Conservation (phyloP, 1,140 invertebrate species). For the Drosophila cardini region DNA sequence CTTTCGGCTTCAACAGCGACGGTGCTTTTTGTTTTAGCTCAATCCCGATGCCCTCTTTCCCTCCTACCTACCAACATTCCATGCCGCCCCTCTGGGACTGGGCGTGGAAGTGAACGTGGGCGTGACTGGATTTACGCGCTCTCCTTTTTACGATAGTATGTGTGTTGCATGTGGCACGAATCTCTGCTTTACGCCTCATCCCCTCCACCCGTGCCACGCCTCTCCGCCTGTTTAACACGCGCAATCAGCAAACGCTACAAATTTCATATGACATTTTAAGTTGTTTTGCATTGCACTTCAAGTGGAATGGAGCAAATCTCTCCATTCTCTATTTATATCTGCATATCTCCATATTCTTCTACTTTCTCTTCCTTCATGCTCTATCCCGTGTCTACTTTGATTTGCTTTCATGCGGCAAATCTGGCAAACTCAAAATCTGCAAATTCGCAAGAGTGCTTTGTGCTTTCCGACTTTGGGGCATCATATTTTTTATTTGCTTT, state of each 20-base stretch:
- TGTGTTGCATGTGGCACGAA: slow-evolving; percentile 13
- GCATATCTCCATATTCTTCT: too few relatives aligned
- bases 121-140: slow-evolving; percentile 78
- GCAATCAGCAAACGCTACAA: slow-evolving; percentile 79
- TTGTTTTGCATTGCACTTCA: slow-evolving; percentile 74
- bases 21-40: slow-evolving; percentile 60
- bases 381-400: slow-evolving; percentile 29
- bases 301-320: slow-evolving; percentile 6
- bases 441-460: slow-evolving; percentile 58
- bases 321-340: background rate
- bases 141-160: slow-evolving; percentile 29
- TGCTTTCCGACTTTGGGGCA: slow-evolving; percentile 63
- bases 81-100: background rate
- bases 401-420: slow-evolving; percentile 41
- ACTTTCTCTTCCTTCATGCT: background rate
- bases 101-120: slow-evolving; percentile 31
- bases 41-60: background rate
- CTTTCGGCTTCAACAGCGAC: slow-evolving; percentile 43
- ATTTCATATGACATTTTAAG: slow-evolving; percentile 83
- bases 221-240: slow-evolving; percentile 68
- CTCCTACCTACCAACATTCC: too few relatives aligned
- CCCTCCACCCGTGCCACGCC: background rate
- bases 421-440: slow-evolving; percentile 33
- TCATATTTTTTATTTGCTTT: slow-evolving; percentile 50
- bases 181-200: background rate